Conservation (phyloP, 2,113 vertebrate species). For the Hippocampus mohnikei region DNA sequence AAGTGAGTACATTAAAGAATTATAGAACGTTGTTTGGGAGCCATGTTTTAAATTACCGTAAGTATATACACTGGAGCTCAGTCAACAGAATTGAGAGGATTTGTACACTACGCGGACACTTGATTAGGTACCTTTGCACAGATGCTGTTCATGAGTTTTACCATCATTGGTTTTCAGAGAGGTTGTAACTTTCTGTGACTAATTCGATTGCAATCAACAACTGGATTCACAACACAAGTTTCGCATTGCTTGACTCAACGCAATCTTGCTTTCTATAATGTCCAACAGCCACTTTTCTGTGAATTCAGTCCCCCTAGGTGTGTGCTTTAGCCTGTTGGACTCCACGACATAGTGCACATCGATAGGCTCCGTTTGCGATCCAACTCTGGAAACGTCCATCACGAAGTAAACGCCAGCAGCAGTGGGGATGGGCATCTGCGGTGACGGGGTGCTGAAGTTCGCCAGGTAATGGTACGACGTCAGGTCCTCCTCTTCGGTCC, state of each 20-base stretch:
- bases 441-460: slow-evolving; percentile 75
- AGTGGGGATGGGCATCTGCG: slow-evolving; percentile 62
- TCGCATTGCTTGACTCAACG: slow-evolving; percentile 33
- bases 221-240: neutral
- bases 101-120: no score
- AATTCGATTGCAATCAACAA: no score
- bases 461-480: slow-evolving; percentile 74
- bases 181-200: no score
- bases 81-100: no score
- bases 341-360: slow-evolving; percentile 80
- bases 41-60: no score
- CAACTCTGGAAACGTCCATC: slow-evolving; percentile 68
- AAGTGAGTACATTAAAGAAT: no score
- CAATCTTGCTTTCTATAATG: slow-evolving; percentile 63
- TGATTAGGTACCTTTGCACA: no score
- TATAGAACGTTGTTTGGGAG: no score
- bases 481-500: slow-evolving; percentile 58
- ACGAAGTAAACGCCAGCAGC: slow-evolving; percentile 74
- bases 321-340: slow-evolving; percentile 70
- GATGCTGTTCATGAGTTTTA: no score
- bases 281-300: slow-evolving; percentile 71
- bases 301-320: slow-evolving; percentile 56
- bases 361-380: slow-evolving; percentile 66
- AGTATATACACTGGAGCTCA: no score
- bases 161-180: no score